Percentiles rank a stretch among this genome's conserved stretches.
phyloP scores from a whole-genome alignment of 2,888 invertebrate genomes.

The Agapostemon virescens region DNA sequence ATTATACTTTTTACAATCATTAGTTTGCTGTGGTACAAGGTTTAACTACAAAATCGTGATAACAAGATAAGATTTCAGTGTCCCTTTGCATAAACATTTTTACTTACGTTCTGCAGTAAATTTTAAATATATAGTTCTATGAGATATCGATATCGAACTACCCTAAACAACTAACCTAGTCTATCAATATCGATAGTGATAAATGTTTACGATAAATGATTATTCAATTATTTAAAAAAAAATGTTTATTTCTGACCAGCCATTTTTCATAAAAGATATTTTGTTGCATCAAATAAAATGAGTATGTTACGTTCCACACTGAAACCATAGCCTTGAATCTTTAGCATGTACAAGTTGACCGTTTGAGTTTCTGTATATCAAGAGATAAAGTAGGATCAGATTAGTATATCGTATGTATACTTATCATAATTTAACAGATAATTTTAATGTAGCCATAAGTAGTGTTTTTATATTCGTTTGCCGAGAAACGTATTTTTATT shows the following conservation, averaged over 20 bases:
- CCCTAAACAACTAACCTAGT: background rate
- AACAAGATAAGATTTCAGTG: conserved; percentile 62
- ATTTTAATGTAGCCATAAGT: conserved; percentile 54
- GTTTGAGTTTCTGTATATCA: conserved; percentile 47
- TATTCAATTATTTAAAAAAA: conserved; percentile 20
- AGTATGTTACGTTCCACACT: conserved; percentile 36
- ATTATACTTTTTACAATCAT: conserved; percentile 50
- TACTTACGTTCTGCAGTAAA: background rate
- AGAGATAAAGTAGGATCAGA: conserved; percentile 32
- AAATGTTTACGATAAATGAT: background rate
- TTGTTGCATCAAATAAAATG: conserved; percentile 2
- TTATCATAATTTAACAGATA: conserved; percentile 37
- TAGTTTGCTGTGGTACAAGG: conserved; percentile 45
- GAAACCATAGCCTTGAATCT: conserved; percentile 56
- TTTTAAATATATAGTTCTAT: background rate
- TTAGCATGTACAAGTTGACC: conserved; percentile 26
- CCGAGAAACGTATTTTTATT: conserved; percentile 27
- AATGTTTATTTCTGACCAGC: background rate
- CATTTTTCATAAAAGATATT: conserved; percentile 4
- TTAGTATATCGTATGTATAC: conserved; percentile 31
- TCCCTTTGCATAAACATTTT: conserved; percentile 12
- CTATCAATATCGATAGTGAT: background rate
- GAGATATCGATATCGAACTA: background rate
- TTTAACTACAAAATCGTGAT: conserved; percentile 37
- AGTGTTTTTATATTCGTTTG: conserved; percentile 48